Conservation (phyloP, 2,888 invertebrate species). For the Choristoneura rosaceana region DNA sequence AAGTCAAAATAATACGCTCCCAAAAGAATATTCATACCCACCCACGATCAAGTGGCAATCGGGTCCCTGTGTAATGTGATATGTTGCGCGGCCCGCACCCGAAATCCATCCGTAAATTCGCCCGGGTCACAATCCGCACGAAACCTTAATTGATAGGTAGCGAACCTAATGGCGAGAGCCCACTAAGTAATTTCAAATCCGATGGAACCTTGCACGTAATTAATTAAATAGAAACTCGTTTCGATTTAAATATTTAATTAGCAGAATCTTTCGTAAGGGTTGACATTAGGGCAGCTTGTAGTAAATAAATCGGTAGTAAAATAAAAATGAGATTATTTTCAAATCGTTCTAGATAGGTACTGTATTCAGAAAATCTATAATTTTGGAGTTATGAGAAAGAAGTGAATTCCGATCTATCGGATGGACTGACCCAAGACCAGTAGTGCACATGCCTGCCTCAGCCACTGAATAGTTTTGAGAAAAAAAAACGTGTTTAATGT, state of each 20-base stretch:
- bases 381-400: too few species aligned
- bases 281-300: not conserved
- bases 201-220: conserved; percentile 15
- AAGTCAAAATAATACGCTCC: not conserved
- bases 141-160: conserved; percentile 39
- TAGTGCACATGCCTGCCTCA: too few species aligned
- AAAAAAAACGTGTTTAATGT: too few species aligned
- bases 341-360: too few species aligned
- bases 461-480: too few species aligned
- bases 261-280: not conserved
- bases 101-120: conserved; percentile 28
- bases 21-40: not conserved
- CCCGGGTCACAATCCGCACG: conserved; percentile 13
- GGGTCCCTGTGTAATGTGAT: conserved; percentile 23
- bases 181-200: conserved; percentile 34
- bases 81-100: conserved; percentile 9
- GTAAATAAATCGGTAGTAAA: not conserved
- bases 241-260: not conserved
- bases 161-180: conserved; percentile 34
- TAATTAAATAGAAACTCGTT: conserved; percentile 9
- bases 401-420: too few species aligned
- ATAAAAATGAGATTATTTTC: too few species aligned
- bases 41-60: not conserved
- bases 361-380: too few species aligned
- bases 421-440: too few species aligned